Percentiles rank a stretch among this genome's conserved stretches.
Evolutionary conservation across 35 echinoderm and acorn worm genomes (phyloP).

Genomic region (Acanthaster planci): DNA sequence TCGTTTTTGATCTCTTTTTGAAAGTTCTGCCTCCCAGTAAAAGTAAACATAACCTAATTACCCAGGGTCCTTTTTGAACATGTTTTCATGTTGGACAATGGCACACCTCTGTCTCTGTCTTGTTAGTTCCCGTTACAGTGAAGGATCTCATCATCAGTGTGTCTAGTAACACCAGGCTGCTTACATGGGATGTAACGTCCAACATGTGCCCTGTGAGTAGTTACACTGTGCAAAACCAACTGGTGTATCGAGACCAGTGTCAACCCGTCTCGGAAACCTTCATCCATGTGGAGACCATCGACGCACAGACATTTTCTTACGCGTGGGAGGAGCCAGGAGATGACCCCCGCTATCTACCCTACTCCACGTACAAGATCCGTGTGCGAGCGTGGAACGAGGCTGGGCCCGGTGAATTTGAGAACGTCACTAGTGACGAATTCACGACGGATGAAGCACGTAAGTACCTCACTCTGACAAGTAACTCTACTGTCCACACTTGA

Average conservation of each 20-base stretch:
- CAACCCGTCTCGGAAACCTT: not conserved
- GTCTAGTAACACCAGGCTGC: not conserved
- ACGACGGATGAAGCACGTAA: not conserved
- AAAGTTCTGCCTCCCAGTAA: too few relatives aligned
- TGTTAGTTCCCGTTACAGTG: not conserved
- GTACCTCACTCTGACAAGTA: not conserved
- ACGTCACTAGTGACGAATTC: not conserved
- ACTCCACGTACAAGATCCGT: slow-evolving; percentile 46
- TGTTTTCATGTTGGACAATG: too few relatives aligned
- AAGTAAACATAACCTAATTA: too few relatives aligned
- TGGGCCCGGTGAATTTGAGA: not conserved
- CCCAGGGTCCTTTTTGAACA: too few relatives aligned
- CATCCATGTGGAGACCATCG: not conserved
- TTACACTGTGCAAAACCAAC: not conserved
- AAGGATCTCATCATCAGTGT: not conserved
- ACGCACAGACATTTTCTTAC: not conserved
- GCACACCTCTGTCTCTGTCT: not conserved
- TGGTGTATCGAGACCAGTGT: not conserved
- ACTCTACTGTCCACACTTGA: too few relatives aligned
- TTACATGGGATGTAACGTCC: not conserved
- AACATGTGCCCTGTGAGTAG: slow-evolving; percentile 6
- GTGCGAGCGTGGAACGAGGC: slow-evolving; percentile 20
- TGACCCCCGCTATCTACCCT: not conserved
- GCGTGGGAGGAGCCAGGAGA: not conserved
- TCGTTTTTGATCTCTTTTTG: too few relatives aligned